phyloP scores from a whole-genome alignment of 2,888 invertebrate species.

The Cosmia trapezina region DNA sequence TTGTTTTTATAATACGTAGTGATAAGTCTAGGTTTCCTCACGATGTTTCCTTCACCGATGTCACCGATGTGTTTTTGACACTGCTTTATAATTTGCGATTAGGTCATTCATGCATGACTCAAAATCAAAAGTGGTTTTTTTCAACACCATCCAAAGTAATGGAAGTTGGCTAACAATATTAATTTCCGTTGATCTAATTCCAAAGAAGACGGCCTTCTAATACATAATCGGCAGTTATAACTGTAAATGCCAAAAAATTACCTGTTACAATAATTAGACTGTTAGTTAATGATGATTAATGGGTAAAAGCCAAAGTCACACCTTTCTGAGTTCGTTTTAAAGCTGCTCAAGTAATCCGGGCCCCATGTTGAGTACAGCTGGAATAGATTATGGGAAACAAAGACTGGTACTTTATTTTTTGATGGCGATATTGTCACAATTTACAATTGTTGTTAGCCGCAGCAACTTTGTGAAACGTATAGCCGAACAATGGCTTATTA shows the following conservation, averaged over 20 bases:
- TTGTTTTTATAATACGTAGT: not conserved
- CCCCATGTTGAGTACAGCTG: constrained; percentile 26
- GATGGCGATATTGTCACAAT: constrained; percentile 49
- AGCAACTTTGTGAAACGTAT: constrained; percentile 37
- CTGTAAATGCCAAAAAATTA: constrained; percentile 43
- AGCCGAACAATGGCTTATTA: constrained; percentile 53
- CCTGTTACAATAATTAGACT: constrained; percentile 22
- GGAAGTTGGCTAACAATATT: constrained; percentile 1
- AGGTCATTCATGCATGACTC: not conserved
- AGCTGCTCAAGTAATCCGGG: not conserved
- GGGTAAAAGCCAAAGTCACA: constrained; percentile 31
- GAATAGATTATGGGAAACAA: constrained; percentile 55
- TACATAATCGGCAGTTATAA: constrained; percentile 24
- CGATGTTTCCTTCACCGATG: not conserved
- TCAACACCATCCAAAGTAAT: not conserved
- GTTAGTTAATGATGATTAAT: constrained; percentile 40
- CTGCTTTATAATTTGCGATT: not conserved
- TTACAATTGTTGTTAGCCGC: constrained; percentile 25
- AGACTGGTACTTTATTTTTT: constrained; percentile 46
- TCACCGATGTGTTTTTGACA: not conserved
- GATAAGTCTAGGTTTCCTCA: not conserved
- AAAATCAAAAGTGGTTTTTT: not conserved
- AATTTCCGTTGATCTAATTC: constrained; percentile 8
- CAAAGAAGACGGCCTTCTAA: constrained; percentile 23
- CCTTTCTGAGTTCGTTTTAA: constrained; percentile 32